Base-by-base conservation (phyloP, 2,797 vertebrate species). In the Sebastes nivosus region DNA sequence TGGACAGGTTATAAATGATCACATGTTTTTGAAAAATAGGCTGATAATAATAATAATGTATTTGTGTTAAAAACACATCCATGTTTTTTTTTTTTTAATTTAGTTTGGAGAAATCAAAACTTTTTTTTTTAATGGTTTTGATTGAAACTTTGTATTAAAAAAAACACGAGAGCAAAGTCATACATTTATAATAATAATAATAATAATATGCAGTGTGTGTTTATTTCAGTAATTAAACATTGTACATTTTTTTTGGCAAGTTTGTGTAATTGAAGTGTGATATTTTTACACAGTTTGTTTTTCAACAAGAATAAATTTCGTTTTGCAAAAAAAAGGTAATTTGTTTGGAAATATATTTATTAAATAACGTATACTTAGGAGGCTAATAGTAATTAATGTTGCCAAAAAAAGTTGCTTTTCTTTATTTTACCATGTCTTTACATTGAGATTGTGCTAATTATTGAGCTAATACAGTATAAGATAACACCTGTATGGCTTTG, bases 261-360 rank as follows among this genome's bases (percentile, higher is more conserved):
- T 96, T 96, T 98, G 97, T 99, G 97, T 97, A 96, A 94, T 96
- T 96, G 95, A 96, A 97, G 96, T 98, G 97, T 97, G 97, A 96
- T 96, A 95, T 97, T 98, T 98, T 97, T 98, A 97, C 96, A 97
- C 96, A 61, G 94, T 97, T 93, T 95, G 90, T 95, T 95, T 97
- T 95, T 79, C 86, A 92, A 93, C 88, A 89, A 96, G 96, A 98
- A 98, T 97, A 98, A 98, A 98, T 97, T 96, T 96, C 95, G 94
- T 97, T 97, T 97, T 97, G 89, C 86, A 96, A 96, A 95, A 24
- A 63, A 24, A 63, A 42, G 14, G 2, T 9, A 87, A 82, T 63
- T 78, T 92, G 80, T 92, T 93, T 92, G 90, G 90, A 87, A 84
- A 89, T 86, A 69, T 67, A 82, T 82, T 91, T 83, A 63, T 93